phyloP scores from a whole-genome alignment of 2,797 vertebrate species.

The Threskiornis aethiopicus region DNA sequence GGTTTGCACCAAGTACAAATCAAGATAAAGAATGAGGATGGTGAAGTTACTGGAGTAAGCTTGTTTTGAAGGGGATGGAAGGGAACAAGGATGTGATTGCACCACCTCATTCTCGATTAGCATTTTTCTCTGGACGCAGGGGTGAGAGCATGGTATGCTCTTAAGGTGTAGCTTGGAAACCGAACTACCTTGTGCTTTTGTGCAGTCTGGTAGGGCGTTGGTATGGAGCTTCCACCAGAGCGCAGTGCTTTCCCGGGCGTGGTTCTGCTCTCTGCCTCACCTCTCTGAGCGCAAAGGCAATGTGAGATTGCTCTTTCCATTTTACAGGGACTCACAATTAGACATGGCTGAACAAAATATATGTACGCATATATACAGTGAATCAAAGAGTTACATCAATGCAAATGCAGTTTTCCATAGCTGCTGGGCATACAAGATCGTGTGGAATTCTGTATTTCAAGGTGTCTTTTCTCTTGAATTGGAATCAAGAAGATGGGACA shows the following conservation, averaged over 20 bases:
- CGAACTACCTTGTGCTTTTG: not conserved
- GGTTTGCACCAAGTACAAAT: not conserved
- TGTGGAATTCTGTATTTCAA: not conserved
- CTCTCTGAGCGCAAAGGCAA: not conserved
- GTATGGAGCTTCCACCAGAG: not conserved
- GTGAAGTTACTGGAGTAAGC: not conserved
- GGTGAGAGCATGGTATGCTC: not conserved
- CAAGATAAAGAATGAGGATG: not conserved
- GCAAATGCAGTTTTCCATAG: not conserved
- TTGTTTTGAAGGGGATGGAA: not conserved
- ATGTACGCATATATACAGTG: not conserved
- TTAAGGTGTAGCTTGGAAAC: not conserved
- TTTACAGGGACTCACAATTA: not conserved
- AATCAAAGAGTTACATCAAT: not conserved
- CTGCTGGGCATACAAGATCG: not conserved
- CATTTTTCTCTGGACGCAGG: not conserved
- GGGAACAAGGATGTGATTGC: not conserved
- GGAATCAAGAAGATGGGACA: not conserved
- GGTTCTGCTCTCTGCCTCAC: not conserved
- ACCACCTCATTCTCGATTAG: not conserved
- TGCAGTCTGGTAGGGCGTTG: not conserved
- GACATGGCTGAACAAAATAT: not conserved
- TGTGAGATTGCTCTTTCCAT: not conserved
- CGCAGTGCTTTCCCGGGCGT: fast-evolving
- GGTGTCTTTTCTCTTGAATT: not conserved